Percentiles rank a stretch among this genome's conserved stretches.
phyloP scores from a whole-genome alignment of 2,888 invertebrate species.

The Andricus quercusramuli region DNA sequence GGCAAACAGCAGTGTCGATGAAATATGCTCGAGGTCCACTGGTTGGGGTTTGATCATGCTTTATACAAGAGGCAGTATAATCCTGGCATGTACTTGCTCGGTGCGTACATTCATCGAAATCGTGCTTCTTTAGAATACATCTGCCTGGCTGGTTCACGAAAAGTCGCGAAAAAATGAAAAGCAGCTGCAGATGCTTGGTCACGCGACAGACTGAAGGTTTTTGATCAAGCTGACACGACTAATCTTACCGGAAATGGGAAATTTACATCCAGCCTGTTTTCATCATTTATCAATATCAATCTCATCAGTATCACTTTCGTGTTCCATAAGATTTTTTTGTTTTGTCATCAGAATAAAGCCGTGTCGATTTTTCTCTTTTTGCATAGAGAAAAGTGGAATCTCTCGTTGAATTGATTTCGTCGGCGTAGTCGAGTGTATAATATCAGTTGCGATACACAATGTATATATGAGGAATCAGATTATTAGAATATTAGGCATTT shows the following conservation, averaged over 20 bases:
- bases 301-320: background rate
- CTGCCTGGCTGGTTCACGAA: conserved; percentile 25
- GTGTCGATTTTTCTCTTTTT: background rate
- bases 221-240: conserved; percentile 11
- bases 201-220: conserved; percentile 13
- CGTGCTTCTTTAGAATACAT: conserved; percentile 11
- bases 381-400: background rate
- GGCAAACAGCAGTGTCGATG: conserved; percentile 12
- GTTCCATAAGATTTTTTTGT: background rate
- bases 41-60: background rate
- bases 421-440: conserved; percentile 5
- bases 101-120: background rate
- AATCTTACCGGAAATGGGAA: background rate
- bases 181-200: conserved; percentile 20
- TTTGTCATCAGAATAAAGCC: background rate
- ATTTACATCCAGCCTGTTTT: background rate
- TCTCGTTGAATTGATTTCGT: conserved; percentile 7
- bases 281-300: conserved; percentile 15
- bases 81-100: background rate
- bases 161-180: conserved; percentile 13
- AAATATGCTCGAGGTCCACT: conserved; percentile 8
- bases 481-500: too few species aligned
- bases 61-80: conserved; percentile 19
- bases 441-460: background rate
- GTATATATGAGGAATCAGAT: too few species aligned